Evolutionary conservation across 2,113 vertebrate genomes (phyloP).

Genomic region (Dermatemys mawii): DNA sequence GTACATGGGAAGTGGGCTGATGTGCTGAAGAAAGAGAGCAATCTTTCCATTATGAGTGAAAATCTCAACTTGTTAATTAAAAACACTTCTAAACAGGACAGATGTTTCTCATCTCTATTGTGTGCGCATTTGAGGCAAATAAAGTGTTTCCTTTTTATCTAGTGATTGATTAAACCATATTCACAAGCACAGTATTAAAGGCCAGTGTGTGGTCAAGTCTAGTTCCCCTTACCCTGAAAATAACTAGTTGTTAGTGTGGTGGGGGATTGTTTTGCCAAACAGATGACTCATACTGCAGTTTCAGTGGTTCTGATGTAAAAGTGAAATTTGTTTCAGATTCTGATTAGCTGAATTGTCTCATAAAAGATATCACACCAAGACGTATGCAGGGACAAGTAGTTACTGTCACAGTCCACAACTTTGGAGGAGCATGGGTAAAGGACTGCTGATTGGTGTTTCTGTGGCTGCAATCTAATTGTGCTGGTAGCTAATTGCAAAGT

Average conservation of each 20-base stretch:
- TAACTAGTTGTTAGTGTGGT: background rate
- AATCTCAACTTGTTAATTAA: no score
- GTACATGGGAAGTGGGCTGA: no score
- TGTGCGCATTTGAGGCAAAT: no score
- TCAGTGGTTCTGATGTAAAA: no score
- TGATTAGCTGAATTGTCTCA: background rate
- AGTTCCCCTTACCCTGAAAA: background rate
- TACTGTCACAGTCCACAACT: background rate
- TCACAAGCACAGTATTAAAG: background rate
- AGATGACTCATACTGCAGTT: no score
- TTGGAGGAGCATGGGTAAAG: background rate
- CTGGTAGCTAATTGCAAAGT: background rate
- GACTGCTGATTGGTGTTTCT: background rate
- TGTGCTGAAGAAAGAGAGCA: no score
- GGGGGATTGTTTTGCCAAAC: background rate
- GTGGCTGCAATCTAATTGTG: background rate
- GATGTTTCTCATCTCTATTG: no score
- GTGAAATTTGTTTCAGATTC: background rate
- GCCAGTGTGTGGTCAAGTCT: background rate
- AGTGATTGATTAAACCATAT: background rate
- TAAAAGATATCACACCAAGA: background rate
- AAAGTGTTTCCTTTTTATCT: background rate
- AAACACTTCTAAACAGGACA: no score
- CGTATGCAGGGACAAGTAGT: background rate
- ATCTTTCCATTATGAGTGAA: no score